These are phyloP conservation scores for Centropristis striata DNA, from an alignment of 2,113 vertebrate species.

Conservation along the genomic window DNA sequence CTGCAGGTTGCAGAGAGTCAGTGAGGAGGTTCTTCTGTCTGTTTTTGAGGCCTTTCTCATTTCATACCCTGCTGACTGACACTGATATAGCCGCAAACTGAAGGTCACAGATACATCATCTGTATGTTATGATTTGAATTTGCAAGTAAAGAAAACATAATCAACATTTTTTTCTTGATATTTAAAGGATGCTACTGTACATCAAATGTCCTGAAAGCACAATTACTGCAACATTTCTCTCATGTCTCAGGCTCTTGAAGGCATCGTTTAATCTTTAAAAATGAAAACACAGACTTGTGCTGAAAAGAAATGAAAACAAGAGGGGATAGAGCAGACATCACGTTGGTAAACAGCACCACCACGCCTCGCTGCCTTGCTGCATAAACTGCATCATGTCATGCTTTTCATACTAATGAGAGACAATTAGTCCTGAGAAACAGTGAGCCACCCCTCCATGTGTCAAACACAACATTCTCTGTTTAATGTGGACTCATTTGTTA, in stretches of 20 bases:
- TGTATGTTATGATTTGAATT: neutral
- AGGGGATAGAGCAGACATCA: neutral
- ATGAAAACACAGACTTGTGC: neutral
- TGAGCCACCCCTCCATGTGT: conserved; percentile 62
- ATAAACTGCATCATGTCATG: conserved; percentile 65
- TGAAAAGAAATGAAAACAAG: neutral
- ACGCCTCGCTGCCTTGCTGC: conserved; percentile 38
- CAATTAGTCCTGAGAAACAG: conserved; percentile 74
- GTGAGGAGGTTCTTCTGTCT: conserved; percentile 5
- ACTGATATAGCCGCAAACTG: conserved; percentile 4
- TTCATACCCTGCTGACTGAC: neutral
- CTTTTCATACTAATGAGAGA: conserved; percentile 76
- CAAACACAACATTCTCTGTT: conserved; percentile 60
- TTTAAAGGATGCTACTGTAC: neutral
- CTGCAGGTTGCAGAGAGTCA: conserved; percentile 5
- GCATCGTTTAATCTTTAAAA: neutral
- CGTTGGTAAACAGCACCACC: conserved; percentile 49
- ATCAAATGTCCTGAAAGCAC: too few relatives aligned
- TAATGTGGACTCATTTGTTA: conserved; percentile 74
- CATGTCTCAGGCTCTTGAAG: neutral
- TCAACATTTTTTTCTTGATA: neutral
- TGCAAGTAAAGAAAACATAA: neutral
- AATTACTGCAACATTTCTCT: neutral
- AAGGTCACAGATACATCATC: neutral
- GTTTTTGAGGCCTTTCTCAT: neutral